Evolutionary conservation across 1,140 invertebrate species (phyloP), one percentile per base, ranked within the genome.

Genomic region (Drosophila miranda): DNA sequence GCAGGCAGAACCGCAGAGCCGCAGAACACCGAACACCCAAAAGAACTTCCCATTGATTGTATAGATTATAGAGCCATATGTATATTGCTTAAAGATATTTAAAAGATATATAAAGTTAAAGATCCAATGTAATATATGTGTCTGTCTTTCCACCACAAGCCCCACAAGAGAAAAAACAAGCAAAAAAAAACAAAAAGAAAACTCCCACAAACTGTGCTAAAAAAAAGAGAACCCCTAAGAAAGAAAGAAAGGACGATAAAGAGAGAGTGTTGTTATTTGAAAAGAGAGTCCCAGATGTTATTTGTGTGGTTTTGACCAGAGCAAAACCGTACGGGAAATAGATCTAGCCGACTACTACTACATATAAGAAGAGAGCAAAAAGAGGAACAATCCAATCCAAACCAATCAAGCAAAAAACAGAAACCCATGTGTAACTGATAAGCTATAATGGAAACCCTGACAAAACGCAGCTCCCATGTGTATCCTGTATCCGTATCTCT

Each of bases 181-280:
- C 46, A 75, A 59, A 73, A 69, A 59, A 58, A 77, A 81, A 86
- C 46, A 75, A 59, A 69, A 69, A 59, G 61, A 77, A 81, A 86
- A 78, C 82, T 87, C 82, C 82, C 82, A 82, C 57, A 88, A 78
- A 88, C 82, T 88, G 82, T 87, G 82, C 82, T 87, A 87, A 86
- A 77, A 70, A 64, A 54, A 67, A 62, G 34, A 45, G 42, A 58
- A 78, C 70, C 45, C 30, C 30, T 8, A 9, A 30, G 30, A 30
- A 30, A 30, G 28, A 61, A 80, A 57, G 63, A 66, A 62, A 48
- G 30, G 9, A 11, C 9, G 9, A 34, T 34, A 34, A 45, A 48
- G 46, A 58, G 49, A 49, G 44, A 71, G 62, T 58, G 54, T 71
- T 38, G 34, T 38, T 38, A 45, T 80, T 59, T 19, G 55, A 26